A percentile compares a stretch with the other conserved stretches of the same genome.
Evolutionary conservation across 2,113 vertebrate genomes (phyloP).

Genomic region (Macroglossus sobrinus): DNA sequence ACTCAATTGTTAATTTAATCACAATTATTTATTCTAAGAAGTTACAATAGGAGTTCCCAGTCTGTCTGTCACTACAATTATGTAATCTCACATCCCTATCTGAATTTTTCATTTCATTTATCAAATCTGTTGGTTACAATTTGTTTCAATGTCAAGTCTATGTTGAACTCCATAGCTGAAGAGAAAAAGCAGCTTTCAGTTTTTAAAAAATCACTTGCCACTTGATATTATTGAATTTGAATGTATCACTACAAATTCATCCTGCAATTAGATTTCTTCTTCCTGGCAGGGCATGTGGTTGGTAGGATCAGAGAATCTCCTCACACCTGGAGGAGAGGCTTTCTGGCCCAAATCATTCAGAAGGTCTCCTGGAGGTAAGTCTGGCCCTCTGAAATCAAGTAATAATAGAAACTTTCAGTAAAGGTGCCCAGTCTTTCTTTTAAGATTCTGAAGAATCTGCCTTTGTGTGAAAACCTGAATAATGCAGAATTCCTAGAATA

Average conservation of each 20-base stretch:
- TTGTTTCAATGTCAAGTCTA: slow-evolving; percentile 7
- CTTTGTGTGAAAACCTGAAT: not conserved
- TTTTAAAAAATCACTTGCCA: not conserved
- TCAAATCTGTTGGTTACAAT: not conserved
- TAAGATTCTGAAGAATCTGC: not conserved
- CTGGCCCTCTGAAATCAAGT: not conserved
- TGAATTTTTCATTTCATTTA: slow-evolving; percentile 9
- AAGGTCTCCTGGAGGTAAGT: not conserved
- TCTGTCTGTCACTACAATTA: not conserved
- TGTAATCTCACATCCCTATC: not conserved
- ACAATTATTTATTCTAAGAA: not conserved
- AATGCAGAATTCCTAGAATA: not conserved
- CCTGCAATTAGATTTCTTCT: not conserved
- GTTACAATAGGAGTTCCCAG: not conserved
- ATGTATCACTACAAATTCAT: not conserved
- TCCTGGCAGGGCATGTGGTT: not conserved
- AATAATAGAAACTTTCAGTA: not conserved
- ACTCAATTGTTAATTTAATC: not conserved
- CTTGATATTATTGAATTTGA: not conserved
- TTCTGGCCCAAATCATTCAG: not conserved
- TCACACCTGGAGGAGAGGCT: not conserved
- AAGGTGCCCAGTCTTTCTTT: not conserved
- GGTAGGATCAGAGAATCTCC: accelerated
- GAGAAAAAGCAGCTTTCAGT: not conserved
- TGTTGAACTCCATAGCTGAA: not conserved